Conservation (phyloP, 2,113 vertebrate species). For the pig (Sus scrofa) region DNA sequence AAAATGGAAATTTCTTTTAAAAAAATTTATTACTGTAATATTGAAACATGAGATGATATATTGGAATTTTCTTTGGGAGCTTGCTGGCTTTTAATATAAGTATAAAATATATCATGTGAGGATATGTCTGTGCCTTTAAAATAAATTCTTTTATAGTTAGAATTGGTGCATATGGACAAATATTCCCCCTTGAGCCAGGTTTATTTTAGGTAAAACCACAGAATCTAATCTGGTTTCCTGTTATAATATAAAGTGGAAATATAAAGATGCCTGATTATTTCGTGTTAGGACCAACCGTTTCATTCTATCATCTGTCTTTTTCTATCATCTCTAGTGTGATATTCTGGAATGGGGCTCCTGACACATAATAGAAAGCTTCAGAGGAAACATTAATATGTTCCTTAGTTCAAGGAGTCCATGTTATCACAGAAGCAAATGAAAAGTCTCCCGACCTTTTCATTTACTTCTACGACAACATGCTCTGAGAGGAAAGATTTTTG, state of each 20-base stretch:
- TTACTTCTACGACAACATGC: slow-evolving; percentile 86
- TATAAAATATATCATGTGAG: not conserved
- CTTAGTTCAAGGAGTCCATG: slow-evolving; percentile 85
- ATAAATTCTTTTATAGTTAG: slow-evolving; percentile 61
- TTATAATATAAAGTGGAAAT: slow-evolving; percentile 88
- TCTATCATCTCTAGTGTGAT: slow-evolving; percentile 86
- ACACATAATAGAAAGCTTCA: slow-evolving; percentile 87
- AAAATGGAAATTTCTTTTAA: not conserved
- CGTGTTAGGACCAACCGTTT: slow-evolving; percentile 83
- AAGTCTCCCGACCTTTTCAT: slow-evolving; percentile 88
- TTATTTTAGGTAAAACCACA: slow-evolving; percentile 85
- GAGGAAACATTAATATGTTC: slow-evolving; percentile 87
- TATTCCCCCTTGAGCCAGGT: slow-evolving; percentile 65
- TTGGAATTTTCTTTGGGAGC: not conserved
- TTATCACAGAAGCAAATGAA: slow-evolving; percentile 88
- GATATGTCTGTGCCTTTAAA: slow-evolving; percentile 5
- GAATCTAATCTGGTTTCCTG: slow-evolving; percentile 86
- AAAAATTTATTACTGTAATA: not conserved
- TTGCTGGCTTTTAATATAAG: slow-evolving; percentile 38
- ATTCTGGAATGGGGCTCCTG: slow-evolving; percentile 86
- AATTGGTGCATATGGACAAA: slow-evolving; percentile 29
- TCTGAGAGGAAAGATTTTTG: slow-evolving; percentile 86
- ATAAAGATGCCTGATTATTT: slow-evolving; percentile 89
- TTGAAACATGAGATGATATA: not conserved
- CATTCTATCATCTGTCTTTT: slow-evolving; percentile 88